phyloP scores from a whole-genome alignment of 2,113 vertebrate species.

The Rhea americana region DNA sequence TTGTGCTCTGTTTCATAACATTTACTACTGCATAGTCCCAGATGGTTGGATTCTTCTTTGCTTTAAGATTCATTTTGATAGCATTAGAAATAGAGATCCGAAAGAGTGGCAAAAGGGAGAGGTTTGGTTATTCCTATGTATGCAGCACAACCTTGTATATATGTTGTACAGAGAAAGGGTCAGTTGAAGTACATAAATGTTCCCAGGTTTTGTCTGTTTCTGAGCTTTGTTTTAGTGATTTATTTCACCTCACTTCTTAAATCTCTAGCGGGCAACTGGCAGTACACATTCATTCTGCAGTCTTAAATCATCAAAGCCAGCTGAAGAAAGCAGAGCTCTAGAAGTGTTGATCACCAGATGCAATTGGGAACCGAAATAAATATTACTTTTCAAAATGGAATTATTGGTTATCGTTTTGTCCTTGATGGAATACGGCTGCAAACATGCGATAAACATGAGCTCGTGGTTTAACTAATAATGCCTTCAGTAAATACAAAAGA shows the following conservation, averaged over 20 bases:
- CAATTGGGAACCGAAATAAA: background rate
- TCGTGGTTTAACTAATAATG: background rate
- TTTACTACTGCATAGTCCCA: background rate
- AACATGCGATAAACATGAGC: background rate
- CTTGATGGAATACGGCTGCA: background rate
- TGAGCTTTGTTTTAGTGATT: background rate
- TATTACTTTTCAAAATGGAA: background rate
- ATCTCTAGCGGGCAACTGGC: background rate
- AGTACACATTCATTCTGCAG: background rate
- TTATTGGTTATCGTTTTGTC: conserved; percentile 1
- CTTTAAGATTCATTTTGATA: background rate
- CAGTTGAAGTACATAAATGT: background rate
- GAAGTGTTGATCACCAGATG: background rate
- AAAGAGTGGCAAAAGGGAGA: background rate
- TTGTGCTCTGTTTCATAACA: background rate
- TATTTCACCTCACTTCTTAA: background rate
- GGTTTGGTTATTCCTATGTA: background rate
- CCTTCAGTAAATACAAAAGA: background rate
- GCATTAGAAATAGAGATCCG: background rate
- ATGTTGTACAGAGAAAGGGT: background rate
- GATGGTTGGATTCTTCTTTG: background rate
- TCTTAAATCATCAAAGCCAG: background rate
- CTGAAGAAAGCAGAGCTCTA: background rate
- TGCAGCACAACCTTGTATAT: background rate
- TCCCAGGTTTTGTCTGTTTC: background rate